A percentile compares a stretch with the other conserved stretches of the same genome.
These are phyloP conservation scores for Gallinago undulata DNA, from an alignment of 2,113 vertebrate species.

Conservation along the genomic window DNA sequence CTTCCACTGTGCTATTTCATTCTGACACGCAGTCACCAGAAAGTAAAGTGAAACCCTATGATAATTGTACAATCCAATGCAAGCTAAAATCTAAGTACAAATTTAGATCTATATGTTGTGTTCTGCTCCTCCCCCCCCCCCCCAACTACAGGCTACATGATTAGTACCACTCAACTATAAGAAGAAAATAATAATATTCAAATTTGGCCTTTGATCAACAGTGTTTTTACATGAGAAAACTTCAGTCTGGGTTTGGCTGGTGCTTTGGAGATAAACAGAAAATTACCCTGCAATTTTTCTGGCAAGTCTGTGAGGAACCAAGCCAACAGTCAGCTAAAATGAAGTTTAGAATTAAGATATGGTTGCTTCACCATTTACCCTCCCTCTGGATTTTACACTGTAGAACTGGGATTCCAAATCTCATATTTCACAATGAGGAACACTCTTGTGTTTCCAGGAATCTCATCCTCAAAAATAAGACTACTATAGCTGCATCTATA, in stretches of 20 bases:
- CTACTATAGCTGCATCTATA: background rate
- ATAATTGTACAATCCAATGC: background rate
- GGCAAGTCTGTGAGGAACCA: background rate
- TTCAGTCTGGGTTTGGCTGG: background rate
- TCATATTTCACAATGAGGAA: background rate
- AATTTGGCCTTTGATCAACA: conserved; percentile 7
- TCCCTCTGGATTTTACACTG: background rate
- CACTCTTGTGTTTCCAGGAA: background rate
- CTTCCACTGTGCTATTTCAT: background rate
- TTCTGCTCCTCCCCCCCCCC: background rate
- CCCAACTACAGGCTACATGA: background rate
- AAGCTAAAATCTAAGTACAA: background rate
- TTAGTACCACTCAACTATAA: background rate
- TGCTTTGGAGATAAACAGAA: conserved; percentile 43
- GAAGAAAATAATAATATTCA: background rate
- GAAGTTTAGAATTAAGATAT: background rate
- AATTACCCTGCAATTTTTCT: background rate
- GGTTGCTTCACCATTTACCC: background rate
- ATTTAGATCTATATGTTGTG: background rate
- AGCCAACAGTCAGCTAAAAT: conserved; percentile 7
- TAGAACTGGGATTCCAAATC: background rate
- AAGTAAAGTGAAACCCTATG: background rate
- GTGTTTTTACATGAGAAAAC: background rate
- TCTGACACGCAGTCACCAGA: background rate
- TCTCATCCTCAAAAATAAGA: background rate